Base-by-base conservation (phyloP, 2,888 invertebrate species). In the Ophioninae sp. region DNA sequence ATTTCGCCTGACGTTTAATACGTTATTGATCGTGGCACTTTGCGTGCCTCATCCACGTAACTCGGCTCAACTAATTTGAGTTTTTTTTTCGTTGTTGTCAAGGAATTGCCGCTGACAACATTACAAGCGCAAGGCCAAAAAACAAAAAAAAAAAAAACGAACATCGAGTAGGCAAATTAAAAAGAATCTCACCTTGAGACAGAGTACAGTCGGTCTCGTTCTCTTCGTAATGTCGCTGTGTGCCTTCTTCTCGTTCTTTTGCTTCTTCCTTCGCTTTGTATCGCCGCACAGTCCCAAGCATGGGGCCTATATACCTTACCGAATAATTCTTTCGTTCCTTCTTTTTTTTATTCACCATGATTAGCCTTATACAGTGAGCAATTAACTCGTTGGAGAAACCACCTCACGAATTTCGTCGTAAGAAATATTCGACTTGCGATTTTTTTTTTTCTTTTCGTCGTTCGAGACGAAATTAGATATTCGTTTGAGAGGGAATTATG, bases 41-140 rank as follows among this genome's bases (percentile, higher is more conserved):
- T 90, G 74, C 65, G 86, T 56, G 72, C 77, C 41, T 61, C 87
- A 85, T 89, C 87, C 88, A 89, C 87, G 89, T 89, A 88, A 88
- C 90, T 91, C 89, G 89, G 90, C 91, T 91, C 85, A 87, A 89
- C 88, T 89, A 90, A 91, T 91, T 91, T 89, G 85, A 85, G 85
- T 88, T 91, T 90, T 91, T 91, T 89, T 41, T 50, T 44, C n/a
- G n/a, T n/a, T n/a, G n/a, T 44, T 50, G 87, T 85, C 85, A 83
- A 88, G 88, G 89, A 88, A 88, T 88, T 50, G 50, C 50, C 88
- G 87, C 88, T 89, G 88, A 89, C 89, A 89, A 89, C 88, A 90
- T 89, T 89, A 89, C 88, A 87, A 87, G 87, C 89, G 85, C 50
- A 50, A 87, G 86, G 88, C 44, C 23, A 62, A 74, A 50, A 62